Conservation (phyloP, 2,113 vertebrate species). For the Uropsilus gracilis region DNA sequence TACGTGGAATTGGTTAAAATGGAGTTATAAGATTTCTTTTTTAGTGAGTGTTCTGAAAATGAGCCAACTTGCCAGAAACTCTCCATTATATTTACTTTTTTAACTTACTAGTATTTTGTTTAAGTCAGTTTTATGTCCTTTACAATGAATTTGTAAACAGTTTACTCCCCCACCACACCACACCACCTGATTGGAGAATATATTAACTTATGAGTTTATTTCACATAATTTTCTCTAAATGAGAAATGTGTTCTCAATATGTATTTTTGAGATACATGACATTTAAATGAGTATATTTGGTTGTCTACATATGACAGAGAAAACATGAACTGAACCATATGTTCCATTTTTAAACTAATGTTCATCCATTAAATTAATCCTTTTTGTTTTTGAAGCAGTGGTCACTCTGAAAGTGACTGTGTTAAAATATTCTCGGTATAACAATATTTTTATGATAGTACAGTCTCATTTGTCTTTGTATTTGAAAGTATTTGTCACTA, state of each 20-base stretch:
- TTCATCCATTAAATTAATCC: background rate
- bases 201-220: background rate
- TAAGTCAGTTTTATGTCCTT: background rate
- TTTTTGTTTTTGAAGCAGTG: background rate
- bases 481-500: background rate
- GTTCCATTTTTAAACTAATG: background rate
- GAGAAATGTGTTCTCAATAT: background rate
- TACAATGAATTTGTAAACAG: background rate
- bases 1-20: background rate
- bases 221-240: background rate
- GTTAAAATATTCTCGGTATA: background rate
- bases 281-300: background rate
- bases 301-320: background rate
- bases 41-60: background rate
- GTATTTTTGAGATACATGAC: background rate
- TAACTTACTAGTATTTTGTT: background rate
- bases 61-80: background rate
- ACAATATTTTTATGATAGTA: constrained; percentile 34
- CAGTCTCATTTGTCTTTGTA: constrained; percentile 36
- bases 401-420: background rate
- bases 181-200: background rate
- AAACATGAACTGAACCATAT: background rate
- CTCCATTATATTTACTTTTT: background rate
- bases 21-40: background rate
- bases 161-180: background rate